Evolutionary conservation across 2,888 invertebrate species (phyloP).

Genomic region (Epistrophe eligans): DNA sequence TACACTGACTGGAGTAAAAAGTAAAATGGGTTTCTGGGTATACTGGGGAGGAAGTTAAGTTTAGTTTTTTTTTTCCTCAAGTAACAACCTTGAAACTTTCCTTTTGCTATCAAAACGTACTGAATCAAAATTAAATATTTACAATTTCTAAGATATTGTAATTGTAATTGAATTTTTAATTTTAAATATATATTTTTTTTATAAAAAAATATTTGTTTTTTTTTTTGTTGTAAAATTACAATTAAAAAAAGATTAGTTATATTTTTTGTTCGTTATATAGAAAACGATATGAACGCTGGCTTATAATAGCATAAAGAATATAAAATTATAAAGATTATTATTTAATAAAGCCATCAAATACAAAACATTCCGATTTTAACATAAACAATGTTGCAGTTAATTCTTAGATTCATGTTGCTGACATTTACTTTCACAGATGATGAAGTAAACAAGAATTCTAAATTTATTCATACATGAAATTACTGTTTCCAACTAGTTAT

Average conservation of each 20-base stretch:
- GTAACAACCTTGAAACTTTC: background rate
- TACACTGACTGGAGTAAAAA: constrained; percentile 1
- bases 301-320: background rate
- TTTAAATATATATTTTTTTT: background rate
- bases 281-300: background rate
- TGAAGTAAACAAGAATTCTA: constrained; percentile 11
- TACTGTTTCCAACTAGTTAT: background rate
- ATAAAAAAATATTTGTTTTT: too few relatives aligned
- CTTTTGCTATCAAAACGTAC: background rate
- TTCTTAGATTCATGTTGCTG: constrained; percentile 52
- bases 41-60: background rate
- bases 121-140: background rate
- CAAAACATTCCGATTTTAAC: background rate
- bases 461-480: constrained; percentile 18
- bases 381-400: constrained; percentile 22
- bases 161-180: background rate
- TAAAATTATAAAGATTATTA: background rate
- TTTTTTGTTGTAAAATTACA: too few relatives aligned
- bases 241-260: too few relatives aligned
- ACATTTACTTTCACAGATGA: background rate
- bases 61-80: background rate
- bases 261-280: too few relatives aligned
- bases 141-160: background rate
- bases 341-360: background rate
- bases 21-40: constrained; percentile 8